Evolutionary conservation across 1,140 invertebrate species (phyloP), one percentile per base, ranked within the genome.

Genomic region (Bombus terrestris): DNA sequence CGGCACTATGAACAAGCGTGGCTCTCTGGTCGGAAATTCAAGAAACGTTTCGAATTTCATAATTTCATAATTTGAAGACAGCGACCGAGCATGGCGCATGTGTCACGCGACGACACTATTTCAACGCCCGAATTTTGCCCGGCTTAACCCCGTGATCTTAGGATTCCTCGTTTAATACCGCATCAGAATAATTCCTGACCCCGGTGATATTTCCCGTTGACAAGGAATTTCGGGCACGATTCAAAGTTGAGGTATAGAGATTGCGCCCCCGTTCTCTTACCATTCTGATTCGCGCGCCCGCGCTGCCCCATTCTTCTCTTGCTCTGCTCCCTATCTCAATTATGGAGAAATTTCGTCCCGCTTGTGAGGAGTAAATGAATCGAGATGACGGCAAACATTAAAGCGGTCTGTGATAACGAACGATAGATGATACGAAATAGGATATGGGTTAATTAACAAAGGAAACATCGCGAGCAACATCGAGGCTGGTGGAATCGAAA

Each of bases 341-440:
- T 62, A 62, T 35, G 28, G 28, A 25, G 68, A 81, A 81, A 81
- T 81, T 72, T 81, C 79, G n/a, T 41, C 62, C 37, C 28, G n/a
- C 43, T 59, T 9, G 47, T 53, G 25, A 53, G 15, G n/a, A 43
- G 32, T 74, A 32, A 74, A 74, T 41, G 72, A 74, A 32, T 74
- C 39, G 25, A 64, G 76, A 69, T 25, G 18, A 22, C 18, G 47
- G 6, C 6, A 53, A 53, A 22, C 47, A n/a, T 62, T 62, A 13
- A 62, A 62, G 28, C 59, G 59, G 59, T 5, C 59, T 12, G 59
- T 13, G 59, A 62, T 64, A 64, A 77, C 32, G 59, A 64, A 78
- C 59, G 37, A 12, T 13, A 22, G 1, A 13, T 6, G 37, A n/a
- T 12, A 8, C 37, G 57, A 22, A 64, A 41, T 77, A 64, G 75